Base-by-base conservation (phyloP, 2,113 vertebrate species). In the Ctenodactylus gundi region DNA sequence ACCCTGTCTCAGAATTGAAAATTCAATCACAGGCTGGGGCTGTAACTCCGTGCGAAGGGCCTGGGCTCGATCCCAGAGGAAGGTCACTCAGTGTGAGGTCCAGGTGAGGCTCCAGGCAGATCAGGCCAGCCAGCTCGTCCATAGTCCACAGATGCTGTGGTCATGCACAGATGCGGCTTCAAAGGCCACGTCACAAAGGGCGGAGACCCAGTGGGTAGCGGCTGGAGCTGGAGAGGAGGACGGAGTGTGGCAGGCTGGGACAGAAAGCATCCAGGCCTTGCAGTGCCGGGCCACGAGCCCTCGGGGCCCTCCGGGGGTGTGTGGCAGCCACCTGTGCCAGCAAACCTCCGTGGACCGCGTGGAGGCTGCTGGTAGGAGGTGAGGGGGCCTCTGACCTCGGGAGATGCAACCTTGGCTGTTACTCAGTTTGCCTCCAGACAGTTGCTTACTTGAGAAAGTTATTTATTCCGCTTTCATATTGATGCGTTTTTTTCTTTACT, bases 41-140 rank as follows among this genome's bases (percentile, higher is more conserved):
- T n/a, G 53, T 0, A 23, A 36, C 49, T 46, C 46, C n/a, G 0
- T 1, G 18, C 0, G 10, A 14, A 9, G 57, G 4, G 20, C 1
- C 36, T 15, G 25, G 17, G n/a, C n/a, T n/a, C n/a, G n/a, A n/a
- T n/a, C n/a, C n/a, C n/a, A n/a, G n/a, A n/a, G n/a, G n/a, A n/a
- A n/a, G n/a, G n/a, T n/a, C n/a, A n/a, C n/a, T n/a, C n/a, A n/a
- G n/a, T n/a, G n/a, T n/a, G n/a, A n/a, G 10, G 4, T 34, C 73
- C 31, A 13, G 67, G 6, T 39, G 58, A 29, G 4, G 1, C 51
- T 39, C 23, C 18, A 0, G 46, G 20, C 8, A 0, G 15, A 18
- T n/a, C n/a, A n/a, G n/a, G n/a, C n/a, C 2, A 39, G 21, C 68
- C 44, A 0, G 67, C 13, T 65, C 20, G 4, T 36, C 55, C 53